Evolutionary conservation across 2,888 invertebrate genomes (phyloP), one percentile per base, ranked within the genome.

Genomic region (Cephus rjabovi): DNA sequence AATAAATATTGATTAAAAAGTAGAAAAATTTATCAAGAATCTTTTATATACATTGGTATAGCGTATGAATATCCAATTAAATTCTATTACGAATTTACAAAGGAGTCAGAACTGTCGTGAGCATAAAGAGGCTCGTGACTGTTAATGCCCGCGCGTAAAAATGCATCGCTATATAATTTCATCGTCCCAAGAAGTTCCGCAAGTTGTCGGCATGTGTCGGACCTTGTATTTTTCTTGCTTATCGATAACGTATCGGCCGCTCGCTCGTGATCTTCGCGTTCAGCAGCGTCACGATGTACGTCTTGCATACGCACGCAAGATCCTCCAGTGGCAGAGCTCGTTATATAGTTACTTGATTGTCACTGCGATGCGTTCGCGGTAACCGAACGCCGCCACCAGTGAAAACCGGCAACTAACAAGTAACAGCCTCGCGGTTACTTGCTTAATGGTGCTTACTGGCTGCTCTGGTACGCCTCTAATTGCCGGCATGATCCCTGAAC

Each of bases 401-500:
- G 34, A n/a, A 34, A 70, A 37, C 69, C 69, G 74, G 70, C 35
- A 74, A 40, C 77, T 71, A 76, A 76, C 40, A 73, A 34, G 77
- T 81, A 82, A 81, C 82, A 79, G 81, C 81, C 82, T 79, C 82
- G 83, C 82, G 86, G 85, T 86, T 84, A 83, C 83, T 83, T 83
- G 85, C 84, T 86, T 86, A 86, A 85, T 86, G 84, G 85, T 81
- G 85, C 84, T 86, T 79, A 82, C 86, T 70, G 31, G 71, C 71
- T 71, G 71, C 71, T 71, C 33, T 71, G 83, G 83, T 83, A 82
- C 81, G 81, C 30, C 84, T 87, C 87, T 89, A 88, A 89, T 89
- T 87, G 86, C 87, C 84, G 82, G 82, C 85, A 83, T 84, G 87
- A 87, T 86, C 83, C 83, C 83, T 83, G 77, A 84, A 83, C 83